Conservation (phyloP, 2,113 vertebrate genomes). For the Spilogale gracilis region DNA sequence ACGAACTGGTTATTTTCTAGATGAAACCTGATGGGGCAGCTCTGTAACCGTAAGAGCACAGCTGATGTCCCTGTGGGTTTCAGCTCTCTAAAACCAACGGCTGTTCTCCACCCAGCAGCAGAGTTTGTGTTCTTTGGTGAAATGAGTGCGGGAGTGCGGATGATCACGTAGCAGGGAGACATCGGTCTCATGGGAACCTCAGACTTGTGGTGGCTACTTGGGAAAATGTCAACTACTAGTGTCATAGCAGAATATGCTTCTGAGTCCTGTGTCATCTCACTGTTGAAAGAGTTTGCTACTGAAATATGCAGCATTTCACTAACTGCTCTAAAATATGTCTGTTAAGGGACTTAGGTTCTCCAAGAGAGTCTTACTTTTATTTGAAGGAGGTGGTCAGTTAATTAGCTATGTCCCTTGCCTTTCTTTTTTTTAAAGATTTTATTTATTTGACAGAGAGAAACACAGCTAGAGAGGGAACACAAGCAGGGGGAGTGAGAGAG, state of each 20-base stretch:
- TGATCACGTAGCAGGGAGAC: constrained; percentile 89
- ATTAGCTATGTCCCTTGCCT: not conserved
- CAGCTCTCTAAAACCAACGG: constrained; percentile 89
- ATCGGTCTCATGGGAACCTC: constrained; percentile 90
- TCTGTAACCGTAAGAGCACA: constrained; percentile 87
- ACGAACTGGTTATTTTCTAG: constrained; percentile 91
- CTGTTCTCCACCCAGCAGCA: constrained; percentile 92
- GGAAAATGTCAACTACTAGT: constrained; percentile 88
- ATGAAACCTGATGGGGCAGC: constrained; percentile 93
- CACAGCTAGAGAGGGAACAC: no score
- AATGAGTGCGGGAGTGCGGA: constrained; percentile 90
- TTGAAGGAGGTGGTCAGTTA: not conserved
- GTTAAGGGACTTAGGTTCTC: not conserved
- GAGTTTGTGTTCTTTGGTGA: constrained; percentile 94
- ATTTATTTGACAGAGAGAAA: no score
- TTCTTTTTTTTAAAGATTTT: not conserved
- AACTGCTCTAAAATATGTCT: not conserved
- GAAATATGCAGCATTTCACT: not conserved
- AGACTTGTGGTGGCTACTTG: constrained; percentile 93
- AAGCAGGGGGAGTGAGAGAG: no score
- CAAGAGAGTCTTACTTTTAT: not conserved
- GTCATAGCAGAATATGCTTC: constrained; percentile 90
- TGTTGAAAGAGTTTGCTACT: constrained; percentile 86
- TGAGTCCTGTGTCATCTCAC: constrained; percentile 90
- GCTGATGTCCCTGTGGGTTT: constrained; percentile 86